Evolutionary conservation across 1,140 invertebrate species (phyloP).

Genomic region (Philopotamus ludificatus): DNA sequence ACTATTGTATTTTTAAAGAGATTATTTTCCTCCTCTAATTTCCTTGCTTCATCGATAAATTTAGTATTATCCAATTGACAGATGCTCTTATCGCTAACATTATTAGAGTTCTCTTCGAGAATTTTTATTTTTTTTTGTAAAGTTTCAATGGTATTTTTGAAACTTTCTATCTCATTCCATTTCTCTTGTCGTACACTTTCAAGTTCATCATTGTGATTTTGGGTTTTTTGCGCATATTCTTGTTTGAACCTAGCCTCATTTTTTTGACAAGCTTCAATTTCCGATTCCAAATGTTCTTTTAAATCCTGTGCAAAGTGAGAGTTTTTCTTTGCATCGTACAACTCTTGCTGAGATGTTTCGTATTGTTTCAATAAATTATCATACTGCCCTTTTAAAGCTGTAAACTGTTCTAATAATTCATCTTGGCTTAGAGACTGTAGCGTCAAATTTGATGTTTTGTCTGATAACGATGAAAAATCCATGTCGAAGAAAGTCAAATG

Average conservation of each 20-base stretch:
- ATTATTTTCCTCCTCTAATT: constrained; percentile 32
- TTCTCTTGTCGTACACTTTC: constrained; percentile 45
- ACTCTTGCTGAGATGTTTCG: constrained; percentile 51
- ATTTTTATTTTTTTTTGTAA: constrained; percentile 29
- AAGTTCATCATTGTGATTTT: constrained; percentile 49
- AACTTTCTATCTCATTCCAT: constrained; percentile 34
- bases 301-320: constrained; percentile 52
- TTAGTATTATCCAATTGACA: constrained; percentile 31
- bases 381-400: constrained; percentile 50
- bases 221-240: constrained; percentile 46
- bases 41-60: constrained; percentile 28
- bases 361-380: constrained; percentile 45
- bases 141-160: constrained; percentile 27
- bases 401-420: constrained; percentile 50
- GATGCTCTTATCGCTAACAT: constrained; percentile 9
- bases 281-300: constrained; percentile 50
- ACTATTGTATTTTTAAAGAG: constrained; percentile 11
- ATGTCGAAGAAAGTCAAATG: too few species aligned
- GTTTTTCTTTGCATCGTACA: constrained; percentile 49
- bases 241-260: constrained; percentile 46
- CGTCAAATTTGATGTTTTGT: not conserved
- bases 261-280: constrained; percentile 49
- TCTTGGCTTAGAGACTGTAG: constrained; percentile 43
- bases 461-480: constrained; percentile 13
- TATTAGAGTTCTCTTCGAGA: constrained; percentile 15